Base-by-base conservation (phyloP, 1,140 invertebrate species). In the Macrobrachium rosenbergii region DNA sequence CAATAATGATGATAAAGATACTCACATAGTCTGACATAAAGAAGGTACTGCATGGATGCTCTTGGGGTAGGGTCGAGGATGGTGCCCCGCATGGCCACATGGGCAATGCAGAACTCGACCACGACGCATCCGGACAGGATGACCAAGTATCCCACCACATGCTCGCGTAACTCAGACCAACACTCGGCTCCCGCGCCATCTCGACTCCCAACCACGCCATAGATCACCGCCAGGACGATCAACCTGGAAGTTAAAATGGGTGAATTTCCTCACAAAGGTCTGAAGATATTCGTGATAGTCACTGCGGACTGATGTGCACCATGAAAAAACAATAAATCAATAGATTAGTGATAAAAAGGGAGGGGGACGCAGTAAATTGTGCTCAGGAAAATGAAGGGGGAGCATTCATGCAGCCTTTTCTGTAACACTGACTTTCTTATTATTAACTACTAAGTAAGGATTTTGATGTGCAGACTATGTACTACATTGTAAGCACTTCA, bases 11-110 rank as follows among this genome's bases (percentile, higher is more conserved):
- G 12, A 5, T 5, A 19, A 17, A 64, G 5, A 52, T 23, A 92
- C 94, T 94, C 93, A 97, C 97, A 94, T 67, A 97, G 92, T 91
- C 96, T 94, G 83, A 95, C 91, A 92, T 98, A 98, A 79, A 98
- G 94, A 23, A 97, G 93, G 91, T 96, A 96, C 92, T 96, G 95
- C 93, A 97, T 96, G 83, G 95, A 94, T 67, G 94, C 93, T 75
- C 97, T 92, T 1, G 95, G 95, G 45, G 93, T 93, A 1, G 95
- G 95, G 90, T 97, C 94, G 80, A 98, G 93, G 90, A 98, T 98
- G 89, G 95, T 96, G 80, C 97, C 97, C 85, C 95, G 93, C 92
- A 96, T 94, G 77, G 96, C 96, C 77, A 96, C 93, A 88, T 95
- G 93, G 88, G 95, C 95, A 86, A 98, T 95, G 85, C 93, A 93